A percentile compares a stretch with the other conserved stretches of the same genome.
Conservation (phyloP, 1,140 invertebrate genomes). For the Bombus waltoni region DNA sequence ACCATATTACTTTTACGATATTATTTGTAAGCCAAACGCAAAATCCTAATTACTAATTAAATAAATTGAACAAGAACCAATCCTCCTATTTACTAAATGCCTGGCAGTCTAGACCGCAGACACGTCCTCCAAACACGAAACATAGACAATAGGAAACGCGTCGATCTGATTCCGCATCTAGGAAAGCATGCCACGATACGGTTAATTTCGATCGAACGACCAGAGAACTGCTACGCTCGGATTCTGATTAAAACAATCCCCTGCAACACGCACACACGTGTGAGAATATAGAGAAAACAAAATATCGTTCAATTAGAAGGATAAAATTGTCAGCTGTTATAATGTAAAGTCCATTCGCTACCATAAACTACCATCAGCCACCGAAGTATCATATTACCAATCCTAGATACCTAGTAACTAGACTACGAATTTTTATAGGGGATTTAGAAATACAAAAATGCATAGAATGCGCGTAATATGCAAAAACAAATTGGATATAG, state of each 20-base stretch:
- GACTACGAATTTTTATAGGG: too few relatives aligned
- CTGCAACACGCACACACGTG: rapidly evolving
- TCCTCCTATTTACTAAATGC: neutral
- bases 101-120: neutral
- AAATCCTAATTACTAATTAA: slow-evolving; percentile 2
- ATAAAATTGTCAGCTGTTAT: neutral
- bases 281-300: too few relatives aligned
- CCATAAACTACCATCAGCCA: too few relatives aligned
- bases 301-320: neutral
- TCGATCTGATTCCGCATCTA: slow-evolving; percentile 14
- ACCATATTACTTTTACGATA: neutral
- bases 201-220: slow-evolving; percentile 21
- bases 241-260: slow-evolving; percentile 28
- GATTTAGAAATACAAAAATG: too few relatives aligned
- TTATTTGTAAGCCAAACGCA: neutral
- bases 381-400: too few relatives aligned
- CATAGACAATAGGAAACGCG: slow-evolving; percentile 17
- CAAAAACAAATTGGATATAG: too few relatives aligned
- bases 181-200: neutral
- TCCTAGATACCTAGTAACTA: too few relatives aligned
- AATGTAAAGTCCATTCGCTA: neutral
- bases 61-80: neutral
- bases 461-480: too few relatives aligned
- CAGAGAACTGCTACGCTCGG: too few relatives aligned
- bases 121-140: neutral